Evolutionary conservation across 1,140 invertebrate genomes (phyloP).

Genomic region (Tenebrio molitor): DNA sequence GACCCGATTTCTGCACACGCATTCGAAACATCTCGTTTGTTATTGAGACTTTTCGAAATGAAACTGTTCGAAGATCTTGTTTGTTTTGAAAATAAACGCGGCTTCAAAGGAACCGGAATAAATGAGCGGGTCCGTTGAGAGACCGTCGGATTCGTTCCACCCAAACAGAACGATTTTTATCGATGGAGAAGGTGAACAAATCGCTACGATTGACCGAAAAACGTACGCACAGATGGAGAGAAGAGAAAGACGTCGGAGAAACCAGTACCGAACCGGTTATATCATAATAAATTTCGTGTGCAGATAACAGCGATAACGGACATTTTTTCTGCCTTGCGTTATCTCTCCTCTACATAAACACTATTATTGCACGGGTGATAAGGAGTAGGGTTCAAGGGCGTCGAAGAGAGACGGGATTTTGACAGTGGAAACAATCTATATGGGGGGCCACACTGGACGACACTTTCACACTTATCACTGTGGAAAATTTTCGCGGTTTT

Average conservation of each 20-base stretch:
- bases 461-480: too few species aligned
- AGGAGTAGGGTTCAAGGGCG: conserved; percentile 13
- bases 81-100: conserved; percentile 5
- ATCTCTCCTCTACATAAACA: background rate
- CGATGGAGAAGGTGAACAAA: background rate
- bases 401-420: background rate
- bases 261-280: conserved; percentile 31
- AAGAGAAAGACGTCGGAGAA: background rate
- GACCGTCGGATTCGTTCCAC: conserved; percentile 1
- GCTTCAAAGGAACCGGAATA: conserved; percentile 7
- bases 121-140: background rate
- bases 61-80: background rate
- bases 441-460: too few species aligned
- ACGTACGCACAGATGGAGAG: too few species aligned
- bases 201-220: too few species aligned
- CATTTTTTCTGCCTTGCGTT: conserved; percentile 13
- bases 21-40: conserved; percentile 2
- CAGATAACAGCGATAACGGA: conserved; percentile 1
- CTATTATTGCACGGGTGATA: conserved; percentile 34
- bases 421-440: background rate
- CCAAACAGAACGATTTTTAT: conserved; percentile 19
- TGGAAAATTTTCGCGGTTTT: too few species aligned
- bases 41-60: background rate
- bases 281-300: conserved; percentile 17
- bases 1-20: too few species aligned